Evolutionary conservation across 2,113 vertebrate species (phyloP).

Genomic region (Anhinga anhinga): DNA sequence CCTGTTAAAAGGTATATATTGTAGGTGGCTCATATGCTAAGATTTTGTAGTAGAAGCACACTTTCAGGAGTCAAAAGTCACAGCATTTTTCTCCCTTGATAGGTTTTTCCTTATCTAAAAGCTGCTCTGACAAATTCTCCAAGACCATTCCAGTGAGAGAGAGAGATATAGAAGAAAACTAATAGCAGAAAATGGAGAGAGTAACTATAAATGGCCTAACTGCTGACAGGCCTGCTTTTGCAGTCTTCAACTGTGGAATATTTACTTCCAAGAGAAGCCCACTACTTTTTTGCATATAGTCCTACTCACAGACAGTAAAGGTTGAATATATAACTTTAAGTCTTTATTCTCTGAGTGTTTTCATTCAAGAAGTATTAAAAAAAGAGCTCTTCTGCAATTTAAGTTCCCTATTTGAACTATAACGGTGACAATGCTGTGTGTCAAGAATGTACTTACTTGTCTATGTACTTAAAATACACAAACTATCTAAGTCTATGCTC

Average conservation of each 20-base stretch:
- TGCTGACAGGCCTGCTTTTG: neutral
- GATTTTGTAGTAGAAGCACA: neutral
- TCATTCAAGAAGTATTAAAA: neutral
- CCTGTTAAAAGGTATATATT: neutral
- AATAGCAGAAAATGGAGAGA: neutral
- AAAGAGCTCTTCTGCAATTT: neutral
- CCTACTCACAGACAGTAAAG: neutral
- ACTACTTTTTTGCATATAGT: neutral
- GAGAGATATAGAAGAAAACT: neutral
- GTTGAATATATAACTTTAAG: neutral
- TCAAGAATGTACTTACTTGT: neutral
- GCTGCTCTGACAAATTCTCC: neutral
- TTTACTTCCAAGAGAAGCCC: neutral
- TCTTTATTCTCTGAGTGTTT: neutral
- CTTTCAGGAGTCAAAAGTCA: neutral
- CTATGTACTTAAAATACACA: neutral
- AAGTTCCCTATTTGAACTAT: neutral
- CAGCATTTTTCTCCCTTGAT: neutral
- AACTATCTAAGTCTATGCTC: neutral
- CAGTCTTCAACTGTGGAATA: neutral
- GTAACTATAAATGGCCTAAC: neutral
- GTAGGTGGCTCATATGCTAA: neutral
- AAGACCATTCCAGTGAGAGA: neutral
- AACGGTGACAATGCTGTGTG: neutral
- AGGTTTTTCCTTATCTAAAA: neutral